phyloP scores from a whole-genome alignment of 2,888 invertebrate species.

The Orthonychiurus folsomi region DNA sequence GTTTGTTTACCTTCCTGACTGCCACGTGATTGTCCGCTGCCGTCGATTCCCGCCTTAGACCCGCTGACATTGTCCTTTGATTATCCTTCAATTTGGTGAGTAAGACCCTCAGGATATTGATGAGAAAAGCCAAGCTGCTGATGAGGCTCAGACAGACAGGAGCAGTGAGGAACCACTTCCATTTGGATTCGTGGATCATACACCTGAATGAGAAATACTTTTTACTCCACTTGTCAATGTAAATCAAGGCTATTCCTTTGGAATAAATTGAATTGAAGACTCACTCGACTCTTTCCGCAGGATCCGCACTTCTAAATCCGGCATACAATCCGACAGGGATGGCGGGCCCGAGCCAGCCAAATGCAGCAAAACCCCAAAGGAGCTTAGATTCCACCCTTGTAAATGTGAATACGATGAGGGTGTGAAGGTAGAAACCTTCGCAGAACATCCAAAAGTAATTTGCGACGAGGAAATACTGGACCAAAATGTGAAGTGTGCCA shows the following conservation, averaged over 20 bases:
- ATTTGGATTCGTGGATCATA: slow-evolving; percentile 66
- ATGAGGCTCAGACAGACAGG: slow-evolving; percentile 71
- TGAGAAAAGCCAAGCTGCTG: slow-evolving; percentile 72
- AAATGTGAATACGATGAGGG: slow-evolving; percentile 82
- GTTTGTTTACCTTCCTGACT: slow-evolving; percentile 33
- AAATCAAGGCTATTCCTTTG: background rate
- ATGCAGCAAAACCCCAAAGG: slow-evolving; percentile 66
- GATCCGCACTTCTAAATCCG: slow-evolving; percentile 52
- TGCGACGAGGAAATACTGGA: slow-evolving; percentile 80
- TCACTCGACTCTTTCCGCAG: slow-evolving; percentile 53
- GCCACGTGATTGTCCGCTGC: slow-evolving; percentile 29
- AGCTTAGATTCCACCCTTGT: slow-evolving; percentile 78
- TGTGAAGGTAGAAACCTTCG: slow-evolving; percentile 88
- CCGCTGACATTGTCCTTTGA: slow-evolving; percentile 19
- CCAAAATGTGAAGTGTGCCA: slow-evolving; percentile 66
- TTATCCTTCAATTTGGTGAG: slow-evolving; percentile 59
- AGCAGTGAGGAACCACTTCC: slow-evolving; percentile 63
- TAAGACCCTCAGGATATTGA: slow-evolving; percentile 81
- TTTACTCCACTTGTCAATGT: background rate
- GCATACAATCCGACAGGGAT: slow-evolving; percentile 53
- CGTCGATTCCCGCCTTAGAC: slow-evolving; percentile 16
- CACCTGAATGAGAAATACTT: slow-evolving; percentile 49
- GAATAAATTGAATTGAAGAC: slow-evolving; percentile 41
- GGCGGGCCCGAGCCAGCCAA: slow-evolving; percentile 76
- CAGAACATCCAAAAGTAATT: slow-evolving; percentile 97